Conservation (phyloP, 92 coral and sea anemone genomes). For the Parazoanthus atlanticus region DNA sequence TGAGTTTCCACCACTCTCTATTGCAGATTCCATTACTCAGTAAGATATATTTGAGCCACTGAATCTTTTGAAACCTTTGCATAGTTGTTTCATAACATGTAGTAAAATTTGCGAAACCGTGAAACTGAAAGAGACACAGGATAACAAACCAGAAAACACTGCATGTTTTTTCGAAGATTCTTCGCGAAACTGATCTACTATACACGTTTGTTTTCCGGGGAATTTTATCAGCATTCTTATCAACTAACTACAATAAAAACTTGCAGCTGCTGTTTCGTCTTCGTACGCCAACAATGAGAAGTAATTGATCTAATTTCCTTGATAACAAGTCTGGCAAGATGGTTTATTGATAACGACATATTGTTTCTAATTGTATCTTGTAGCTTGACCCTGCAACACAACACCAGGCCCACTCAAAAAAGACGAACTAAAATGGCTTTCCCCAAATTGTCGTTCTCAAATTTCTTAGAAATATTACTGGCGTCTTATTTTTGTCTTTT, state of each 20-base stretch:
- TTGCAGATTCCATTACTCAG: background rate
- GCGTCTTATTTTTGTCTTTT: background rate
- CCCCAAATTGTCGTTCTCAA: background rate
- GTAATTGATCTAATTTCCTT: background rate
- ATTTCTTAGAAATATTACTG: background rate
- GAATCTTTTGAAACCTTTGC: background rate
- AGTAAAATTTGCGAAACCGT: too few species aligned
- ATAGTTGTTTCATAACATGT: background rate
- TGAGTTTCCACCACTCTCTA: too few species aligned
- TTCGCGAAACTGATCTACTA: background rate
- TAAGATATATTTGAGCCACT: background rate
- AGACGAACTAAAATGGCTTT: background rate
- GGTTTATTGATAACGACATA: background rate
- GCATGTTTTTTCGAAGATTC: background rate
- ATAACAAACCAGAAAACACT: background rate
- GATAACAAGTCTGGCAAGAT: conserved; percentile 2
- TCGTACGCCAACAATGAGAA: background rate
- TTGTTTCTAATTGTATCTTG: conserved; percentile 15
- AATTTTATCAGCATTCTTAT: background rate
- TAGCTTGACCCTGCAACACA: background rate
- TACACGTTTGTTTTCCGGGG: background rate
- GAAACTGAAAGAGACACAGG: too few species aligned
- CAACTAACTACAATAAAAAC: background rate
- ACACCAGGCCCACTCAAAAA: conserved; percentile 13
- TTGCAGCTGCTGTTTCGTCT: conserved; percentile 1